phyloP scores from a whole-genome alignment of 2,113 vertebrate species.

The Vulpes ferrilata region DNA sequence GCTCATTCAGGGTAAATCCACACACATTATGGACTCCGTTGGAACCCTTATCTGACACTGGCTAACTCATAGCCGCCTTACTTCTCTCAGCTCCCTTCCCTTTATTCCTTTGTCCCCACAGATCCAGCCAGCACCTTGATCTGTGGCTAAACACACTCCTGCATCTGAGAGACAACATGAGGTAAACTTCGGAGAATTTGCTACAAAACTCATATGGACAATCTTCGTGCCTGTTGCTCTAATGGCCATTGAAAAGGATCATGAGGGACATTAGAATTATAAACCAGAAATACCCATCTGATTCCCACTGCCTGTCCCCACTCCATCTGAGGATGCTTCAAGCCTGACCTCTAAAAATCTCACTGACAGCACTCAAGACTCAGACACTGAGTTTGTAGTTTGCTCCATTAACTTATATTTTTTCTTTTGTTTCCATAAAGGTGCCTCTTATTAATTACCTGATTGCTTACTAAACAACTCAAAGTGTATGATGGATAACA shows the following conservation, averaged over 20 bases:
- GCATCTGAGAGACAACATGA: not conserved
- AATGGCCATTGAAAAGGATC: not conserved
- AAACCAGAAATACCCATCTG: not conserved
- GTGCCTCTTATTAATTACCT: not conserved
- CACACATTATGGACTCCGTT: not conserved
- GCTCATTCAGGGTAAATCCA: not conserved
- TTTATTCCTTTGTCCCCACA: not conserved
- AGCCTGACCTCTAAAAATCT: not conserved
- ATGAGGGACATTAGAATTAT: not conserved
- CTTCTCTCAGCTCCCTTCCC: not conserved
- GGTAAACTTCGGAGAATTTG: not conserved
- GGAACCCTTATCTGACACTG: not conserved
- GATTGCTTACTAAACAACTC: not conserved
- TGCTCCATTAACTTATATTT: not conserved
- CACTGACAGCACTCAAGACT: not conserved
- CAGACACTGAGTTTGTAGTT: not conserved
- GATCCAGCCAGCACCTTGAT: not conserved
- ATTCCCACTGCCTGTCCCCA: not conserved
- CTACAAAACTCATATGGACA: not conserved
- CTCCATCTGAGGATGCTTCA: not conserved
- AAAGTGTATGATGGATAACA: not conserved
- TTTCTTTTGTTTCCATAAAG: not conserved
- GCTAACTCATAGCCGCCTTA: not conserved
- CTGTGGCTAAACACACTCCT: not conserved
- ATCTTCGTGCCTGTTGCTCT: not conserved